Conservation (phyloP, 2,888 invertebrate genomes). For the Macrophya annulata region DNA sequence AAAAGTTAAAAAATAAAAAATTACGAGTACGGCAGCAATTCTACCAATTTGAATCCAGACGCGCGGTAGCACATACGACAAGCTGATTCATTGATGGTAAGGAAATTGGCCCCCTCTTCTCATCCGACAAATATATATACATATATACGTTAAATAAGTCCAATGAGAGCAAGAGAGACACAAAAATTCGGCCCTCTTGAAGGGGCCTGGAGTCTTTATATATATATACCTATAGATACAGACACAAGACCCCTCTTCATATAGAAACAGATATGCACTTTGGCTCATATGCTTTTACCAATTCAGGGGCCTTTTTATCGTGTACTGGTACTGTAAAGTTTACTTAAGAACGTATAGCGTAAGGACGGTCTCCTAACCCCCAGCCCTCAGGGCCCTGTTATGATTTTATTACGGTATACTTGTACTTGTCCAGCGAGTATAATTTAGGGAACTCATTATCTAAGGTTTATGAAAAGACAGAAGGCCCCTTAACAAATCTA, state of each 20-base stretch:
- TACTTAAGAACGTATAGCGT: neutral
- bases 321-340: neutral
- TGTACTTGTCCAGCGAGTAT: neutral
- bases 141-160: neutral
- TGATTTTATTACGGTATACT: neutral
- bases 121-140: neutral
- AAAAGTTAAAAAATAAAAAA: too few relatives aligned
- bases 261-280: slow-evolving; percentile 9
- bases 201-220: neutral
- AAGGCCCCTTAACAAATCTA: slow-evolving; percentile 26
- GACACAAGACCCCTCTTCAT: neutral
- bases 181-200: slow-evolving; percentile 13
- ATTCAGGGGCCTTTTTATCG: slow-evolving; percentile 3
- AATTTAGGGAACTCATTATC: slow-evolving; percentile 22
- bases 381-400: neutral
- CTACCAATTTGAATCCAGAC: slow-evolving; percentile 29
- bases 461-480: neutral
- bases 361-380: neutral
- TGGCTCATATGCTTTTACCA: neutral
- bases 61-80: neutral
- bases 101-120: slow-evolving; percentile 23
- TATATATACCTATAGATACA: neutral
- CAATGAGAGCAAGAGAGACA: neutral
- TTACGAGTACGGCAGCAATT: neutral
- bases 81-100: slow-evolving; percentile 31